Evolutionary conservation across 1,140 invertebrate genomes (phyloP).

Genomic region (Heliconius melpomene): DNA sequence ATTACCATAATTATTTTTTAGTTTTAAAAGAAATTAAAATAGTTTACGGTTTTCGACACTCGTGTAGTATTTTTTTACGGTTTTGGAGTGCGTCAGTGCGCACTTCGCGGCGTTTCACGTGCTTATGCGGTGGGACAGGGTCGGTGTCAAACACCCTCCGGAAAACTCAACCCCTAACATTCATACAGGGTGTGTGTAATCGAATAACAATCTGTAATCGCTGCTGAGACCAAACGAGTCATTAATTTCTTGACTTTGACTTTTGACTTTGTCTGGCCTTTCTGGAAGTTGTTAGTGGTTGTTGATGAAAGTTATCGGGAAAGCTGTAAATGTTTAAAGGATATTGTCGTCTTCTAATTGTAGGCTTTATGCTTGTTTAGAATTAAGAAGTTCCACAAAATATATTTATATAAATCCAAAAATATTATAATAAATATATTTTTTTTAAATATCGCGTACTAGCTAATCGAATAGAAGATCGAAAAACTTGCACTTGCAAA

Average conservation of each 20-base stretch:
- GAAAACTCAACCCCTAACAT: constrained; percentile 68
- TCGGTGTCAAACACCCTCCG: constrained; percentile 53
- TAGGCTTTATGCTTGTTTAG: too few species aligned
- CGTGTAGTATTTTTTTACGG: background rate
- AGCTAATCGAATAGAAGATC: too few species aligned
- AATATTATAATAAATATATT: too few species aligned
- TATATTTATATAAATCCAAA: too few species aligned
- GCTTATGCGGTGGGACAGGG: constrained; percentile 55
- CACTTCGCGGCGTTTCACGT: constrained; percentile 68
- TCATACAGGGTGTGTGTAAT: constrained; percentile 57
- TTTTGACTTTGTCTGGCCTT: constrained; percentile 37
- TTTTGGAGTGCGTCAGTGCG: constrained; percentile 42
- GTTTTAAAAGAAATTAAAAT: background rate
- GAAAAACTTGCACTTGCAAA: too few species aligned
- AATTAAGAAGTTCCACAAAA: too few species aligned
- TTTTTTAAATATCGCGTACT: too few species aligned
- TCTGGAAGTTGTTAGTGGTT: background rate
- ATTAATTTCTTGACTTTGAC: constrained; percentile 61
- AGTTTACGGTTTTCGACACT: background rate
- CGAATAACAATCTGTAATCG: constrained; percentile 61
- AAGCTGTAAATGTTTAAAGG: background rate
- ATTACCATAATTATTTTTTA: background rate
- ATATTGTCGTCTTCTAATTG: too few species aligned
- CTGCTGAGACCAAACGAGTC: constrained; percentile 58
- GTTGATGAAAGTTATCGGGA: background rate